Base-by-base conservation (phyloP, 1,140 invertebrate species). In the roundworm (Caenorhabditis elegans) region DNA sequence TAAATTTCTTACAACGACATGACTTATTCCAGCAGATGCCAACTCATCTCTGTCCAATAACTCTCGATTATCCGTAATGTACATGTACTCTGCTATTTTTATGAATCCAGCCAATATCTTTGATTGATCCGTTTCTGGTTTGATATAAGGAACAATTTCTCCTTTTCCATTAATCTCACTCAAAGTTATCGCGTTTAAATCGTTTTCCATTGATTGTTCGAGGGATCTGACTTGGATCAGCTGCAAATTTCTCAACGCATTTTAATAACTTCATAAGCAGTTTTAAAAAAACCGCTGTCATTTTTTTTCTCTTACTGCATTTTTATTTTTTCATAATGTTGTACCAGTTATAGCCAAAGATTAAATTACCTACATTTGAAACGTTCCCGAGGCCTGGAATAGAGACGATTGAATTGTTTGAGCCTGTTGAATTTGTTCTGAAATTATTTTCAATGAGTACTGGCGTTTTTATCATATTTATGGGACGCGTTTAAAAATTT, bases 151-250 rank as follows among this genome's bases (percentile, higher is more conserved):
- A 70, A 39, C n/a, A 0, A 70, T 19, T 8, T 39, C 60, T 70
- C 60, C 60, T 70, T 39, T 39, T 34, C 39, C 60, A 34, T 70
- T 70, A 8, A 70, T 22, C 13, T 70, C 60, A 39, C 60, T 43
- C 60, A 70, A 19, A 36, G 60, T 70, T 31, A 70, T 70, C 8
- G 31, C 6, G 22, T 70, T 70, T 34, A 70, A 70, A 17, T 43
- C 60, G 34, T 39, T 70, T 22, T 70, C 60, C 60, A 70, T 70
- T 43, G 60, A 70, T 70, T 70, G 60, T 19, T 39, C 60, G n/a
- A 70, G 60, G 10, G 60, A 70, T 70, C 60, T 70, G 34, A 70
- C 60, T 70, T 70, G 31, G n/a, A 70, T 70, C 60, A 70, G 34
- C 60, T 70, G n/a, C 36, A 70, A 70, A 70, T 11, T 5, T 8